Evolutionary conservation across 30 jellyfish, hydroid and myxozoan genomes (phyloP), one percentile per base, ranked within the genome.

Genomic region (Pelagia noctiluca): DNA sequence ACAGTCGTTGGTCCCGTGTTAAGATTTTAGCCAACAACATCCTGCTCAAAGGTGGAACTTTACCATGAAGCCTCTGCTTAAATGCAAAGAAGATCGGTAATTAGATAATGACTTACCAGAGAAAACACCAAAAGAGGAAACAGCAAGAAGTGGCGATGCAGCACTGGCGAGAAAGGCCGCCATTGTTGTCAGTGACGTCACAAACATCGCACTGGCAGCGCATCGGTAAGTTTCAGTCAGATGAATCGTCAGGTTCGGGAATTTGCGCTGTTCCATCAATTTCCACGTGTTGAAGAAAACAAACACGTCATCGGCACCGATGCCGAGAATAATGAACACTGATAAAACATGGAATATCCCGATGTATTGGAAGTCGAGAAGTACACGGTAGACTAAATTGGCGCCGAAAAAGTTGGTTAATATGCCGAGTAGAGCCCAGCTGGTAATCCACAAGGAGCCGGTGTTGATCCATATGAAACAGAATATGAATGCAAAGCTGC

Each of bases 201-300:
- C 98, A 64, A 92, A 92, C 98, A 92, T 92, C 28, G 98, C 97
- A n/a, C 98, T 96, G 8, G 98, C 96, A 35, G 98, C 98, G 10
- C 90, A 49, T 0, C 98, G 96, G 73, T 85, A 92, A 26, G 98
- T 92, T 50, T 92, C 98, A 1, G 96, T 85, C 42, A 92, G 76
- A 60, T 92, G 98, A 42, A 77, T 50, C 57, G 83, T 80, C 30
- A 92, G 89, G 67, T 72, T 85, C 13, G 88, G 88, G 78, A 76
- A 85, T 22, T 74, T 66, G 11, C 80, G 47, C 83, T 83, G 75
- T 64, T 87, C 95, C 96, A 85, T 92, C 85, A 92, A 76, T 49
- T 92, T 92, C 98, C 98, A 92, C 37, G 98, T 92, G 84, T 92
- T 92, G 75, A 77, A 92, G 75, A 92, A 92, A 7, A 92, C 98